Conservation (phyloP, 92 coral and sea anemone genomes). For the Meandrina meandrites region DNA sequence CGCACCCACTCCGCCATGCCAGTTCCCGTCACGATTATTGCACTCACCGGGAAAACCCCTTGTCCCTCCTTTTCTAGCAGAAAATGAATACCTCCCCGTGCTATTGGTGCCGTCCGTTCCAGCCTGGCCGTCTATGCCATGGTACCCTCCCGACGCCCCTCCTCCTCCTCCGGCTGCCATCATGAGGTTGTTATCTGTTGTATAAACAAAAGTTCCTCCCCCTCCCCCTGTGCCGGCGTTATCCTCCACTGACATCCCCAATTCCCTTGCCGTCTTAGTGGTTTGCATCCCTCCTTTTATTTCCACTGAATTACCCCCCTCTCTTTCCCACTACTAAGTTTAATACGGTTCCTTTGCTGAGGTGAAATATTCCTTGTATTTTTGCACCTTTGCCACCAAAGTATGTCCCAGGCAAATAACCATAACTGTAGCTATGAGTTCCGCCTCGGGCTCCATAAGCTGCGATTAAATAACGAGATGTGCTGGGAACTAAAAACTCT, state of each 20-base stretch:
- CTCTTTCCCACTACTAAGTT: constrained; percentile 54
- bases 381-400: constrained; percentile 64
- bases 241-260: constrained; percentile 59
- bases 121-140: constrained; percentile 58
- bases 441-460: constrained; percentile 68
- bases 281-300: constrained; percentile 42
- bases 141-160: constrained; percentile 61
- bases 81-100: neutral
- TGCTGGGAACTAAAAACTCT: neutral
- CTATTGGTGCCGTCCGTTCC: constrained; percentile 44
- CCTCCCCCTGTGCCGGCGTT: constrained; percentile 76
- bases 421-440: constrained; percentile 56
- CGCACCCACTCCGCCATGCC: constrained; percentile 70
- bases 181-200: constrained; percentile 24
- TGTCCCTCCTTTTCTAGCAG: constrained; percentile 47
- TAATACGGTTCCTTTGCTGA: constrained; percentile 25
- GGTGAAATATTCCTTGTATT: constrained; percentile 37
- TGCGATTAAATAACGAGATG: constrained; percentile 26
- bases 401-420: constrained; percentile 57
- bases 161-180: constrained; percentile 82
- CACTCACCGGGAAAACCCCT: constrained; percentile 65
- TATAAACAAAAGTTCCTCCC: constrained; percentile 69
- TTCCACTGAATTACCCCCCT: constrained; percentile 62
- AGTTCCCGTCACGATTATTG: constrained; percentile 40
- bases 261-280: constrained; percentile 43